These are phyloP conservation scores for Rhamnusium bicolor DNA, from an alignment of 2,888 invertebrate genomes.

Conservation along the genomic window DNA sequence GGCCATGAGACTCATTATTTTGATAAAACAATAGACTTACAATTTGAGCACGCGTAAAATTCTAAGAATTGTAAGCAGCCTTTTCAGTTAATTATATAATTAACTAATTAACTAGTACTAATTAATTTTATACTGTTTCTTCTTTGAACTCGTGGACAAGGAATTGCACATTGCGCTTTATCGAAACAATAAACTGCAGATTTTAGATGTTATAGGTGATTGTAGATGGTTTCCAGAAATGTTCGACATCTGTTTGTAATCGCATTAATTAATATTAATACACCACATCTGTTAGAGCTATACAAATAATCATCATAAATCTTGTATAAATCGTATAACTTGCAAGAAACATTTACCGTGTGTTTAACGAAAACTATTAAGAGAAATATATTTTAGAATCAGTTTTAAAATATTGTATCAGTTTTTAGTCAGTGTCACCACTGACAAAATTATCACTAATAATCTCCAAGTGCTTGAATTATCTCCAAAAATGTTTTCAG, in stretches of 20 bases:
- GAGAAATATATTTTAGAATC: no score
- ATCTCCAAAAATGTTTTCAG: no score
- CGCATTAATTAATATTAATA: constrained; percentile 7
- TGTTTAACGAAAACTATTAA: not conserved
- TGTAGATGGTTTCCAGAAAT: constrained; percentile 14
- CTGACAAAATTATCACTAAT: no score
- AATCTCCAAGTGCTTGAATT: no score
- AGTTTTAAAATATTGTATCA: no score
- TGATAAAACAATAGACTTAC: not conserved
- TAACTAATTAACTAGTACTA: constrained; percentile 4
- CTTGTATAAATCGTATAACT: constrained; percentile 4
- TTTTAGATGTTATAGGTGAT: not conserved
- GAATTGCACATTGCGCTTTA: not conserved
- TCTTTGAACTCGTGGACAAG: not conserved
- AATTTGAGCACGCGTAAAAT: not conserved
- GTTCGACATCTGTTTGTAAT: constrained; percentile 12
- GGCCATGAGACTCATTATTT: not conserved
- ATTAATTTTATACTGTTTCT: constrained; percentile 6
- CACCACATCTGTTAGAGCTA: not conserved
- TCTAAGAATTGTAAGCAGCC: not conserved
- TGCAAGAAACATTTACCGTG: not conserved
- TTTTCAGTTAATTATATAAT: constrained; percentile 3
- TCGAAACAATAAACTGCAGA: constrained; percentile 5
- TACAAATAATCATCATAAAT: constrained; percentile 10
- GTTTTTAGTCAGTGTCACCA: no score